Evolutionary conservation across 2,888 invertebrate species (phyloP).

Genomic region (Meteorus colon): DNA sequence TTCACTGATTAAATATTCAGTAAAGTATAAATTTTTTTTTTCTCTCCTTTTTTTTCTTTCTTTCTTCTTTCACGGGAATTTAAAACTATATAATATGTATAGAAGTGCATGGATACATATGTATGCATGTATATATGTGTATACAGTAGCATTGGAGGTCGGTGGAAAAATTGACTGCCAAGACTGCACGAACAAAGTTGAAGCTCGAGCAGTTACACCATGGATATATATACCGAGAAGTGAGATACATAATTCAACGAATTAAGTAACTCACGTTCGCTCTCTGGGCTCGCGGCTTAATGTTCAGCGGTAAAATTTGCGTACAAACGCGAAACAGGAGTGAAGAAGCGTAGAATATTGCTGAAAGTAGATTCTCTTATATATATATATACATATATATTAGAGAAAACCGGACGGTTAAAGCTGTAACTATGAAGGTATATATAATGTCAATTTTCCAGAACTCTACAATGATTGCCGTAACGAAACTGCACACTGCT

Average conservation of each 20-base stretch:
- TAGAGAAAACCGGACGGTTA: constrained; percentile 15
- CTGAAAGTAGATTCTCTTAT: constrained; percentile 3
- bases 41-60: background rate
- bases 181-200: constrained; percentile 28
- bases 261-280: constrained; percentile 48
- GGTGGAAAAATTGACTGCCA: constrained; percentile 32
- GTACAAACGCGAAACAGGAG: constrained; percentile 33
- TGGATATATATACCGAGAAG: constrained; percentile 24
- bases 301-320: constrained; percentile 50
- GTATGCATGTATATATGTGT: background rate
- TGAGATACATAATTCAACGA: constrained; percentile 51
- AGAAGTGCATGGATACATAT: background rate
- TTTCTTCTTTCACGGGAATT: constrained; percentile 14
- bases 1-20: constrained; percentile 14
- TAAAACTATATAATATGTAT: constrained; percentile 10
- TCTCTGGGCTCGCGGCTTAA: constrained; percentile 44
- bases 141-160: constrained; percentile 7
- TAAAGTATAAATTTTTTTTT: constrained; percentile 11
- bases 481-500: constrained; percentile 50
- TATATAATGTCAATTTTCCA: constrained; percentile 54
- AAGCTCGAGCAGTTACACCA: constrained; percentile 19
- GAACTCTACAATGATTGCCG: constrained; percentile 55
- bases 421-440: constrained; percentile 47
- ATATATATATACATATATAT: background rate
- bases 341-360: constrained; percentile 1